These are phyloP conservation scores for Puma concolor DNA, from an alignment of 2,113 vertebrate genomes.

Conservation along the genomic window DNA sequence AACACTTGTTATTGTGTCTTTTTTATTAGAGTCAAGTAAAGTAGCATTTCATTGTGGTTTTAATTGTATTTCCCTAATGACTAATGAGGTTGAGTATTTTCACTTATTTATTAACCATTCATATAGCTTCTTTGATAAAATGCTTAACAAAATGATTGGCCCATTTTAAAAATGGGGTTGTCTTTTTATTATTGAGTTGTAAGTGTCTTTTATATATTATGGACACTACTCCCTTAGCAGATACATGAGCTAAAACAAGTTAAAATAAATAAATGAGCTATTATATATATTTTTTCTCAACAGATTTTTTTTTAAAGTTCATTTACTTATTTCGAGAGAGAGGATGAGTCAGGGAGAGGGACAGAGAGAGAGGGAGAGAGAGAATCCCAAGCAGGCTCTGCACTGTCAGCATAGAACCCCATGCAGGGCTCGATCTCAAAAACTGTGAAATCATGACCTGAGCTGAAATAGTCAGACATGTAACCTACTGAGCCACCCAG, in stretches of 20 bases:
- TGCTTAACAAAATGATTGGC: background rate
- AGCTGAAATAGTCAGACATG: too few species aligned
- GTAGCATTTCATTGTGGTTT: background rate
- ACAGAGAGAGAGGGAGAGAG: too few species aligned
- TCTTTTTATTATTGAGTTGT: background rate
- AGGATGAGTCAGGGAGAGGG: too few species aligned
- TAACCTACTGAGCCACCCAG: too few species aligned
- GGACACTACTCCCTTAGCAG: background rate
- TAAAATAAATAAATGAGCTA: too few species aligned
- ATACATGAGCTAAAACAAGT: background rate
- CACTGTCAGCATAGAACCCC: too few species aligned
- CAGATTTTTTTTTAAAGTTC: too few species aligned
- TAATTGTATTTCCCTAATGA: background rate
- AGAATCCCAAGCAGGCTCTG: too few species aligned
- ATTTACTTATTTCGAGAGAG: too few species aligned
- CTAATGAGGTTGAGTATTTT: background rate
- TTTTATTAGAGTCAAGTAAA: background rate
- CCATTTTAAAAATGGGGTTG: background rate
- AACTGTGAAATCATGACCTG: too few species aligned
- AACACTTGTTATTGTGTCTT: background rate
- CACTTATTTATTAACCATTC: background rate
- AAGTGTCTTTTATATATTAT: background rate
- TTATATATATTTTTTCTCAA: too few species aligned
- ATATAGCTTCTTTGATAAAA: background rate
- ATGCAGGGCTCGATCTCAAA: too few species aligned